These are phyloP conservation scores for Laothoe populi DNA, from an alignment of 2,888 invertebrate genomes.

Conservation along the genomic window DNA sequence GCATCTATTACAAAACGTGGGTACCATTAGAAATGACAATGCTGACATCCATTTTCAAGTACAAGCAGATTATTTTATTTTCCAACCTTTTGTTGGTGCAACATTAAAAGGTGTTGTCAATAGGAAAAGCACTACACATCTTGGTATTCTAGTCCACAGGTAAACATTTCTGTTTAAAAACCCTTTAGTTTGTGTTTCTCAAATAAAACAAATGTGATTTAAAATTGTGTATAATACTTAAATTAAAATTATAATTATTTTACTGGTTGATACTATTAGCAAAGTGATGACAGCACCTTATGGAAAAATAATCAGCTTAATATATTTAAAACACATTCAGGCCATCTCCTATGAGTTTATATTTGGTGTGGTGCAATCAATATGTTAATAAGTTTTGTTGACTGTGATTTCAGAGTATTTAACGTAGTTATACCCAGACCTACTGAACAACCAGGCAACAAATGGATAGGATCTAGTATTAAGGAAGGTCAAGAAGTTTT, in stretches of 20 bases:
- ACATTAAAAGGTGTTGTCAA: slow-evolving; percentile 87
- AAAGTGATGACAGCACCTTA: too few species aligned
- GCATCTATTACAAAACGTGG: slow-evolving; percentile 82
- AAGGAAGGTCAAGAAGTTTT: slow-evolving; percentile 85
- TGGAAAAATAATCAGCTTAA: too few species aligned
- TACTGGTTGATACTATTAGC: too few species aligned
- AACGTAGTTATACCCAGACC: slow-evolving; percentile 88
- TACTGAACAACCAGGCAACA: slow-evolving; percentile 72
- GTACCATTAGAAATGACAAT: slow-evolving; percentile 86
- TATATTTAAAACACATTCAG: too few species aligned
- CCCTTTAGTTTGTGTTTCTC: slow-evolving; percentile 6
- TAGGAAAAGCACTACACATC: slow-evolving; percentile 87
- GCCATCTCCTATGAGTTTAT: too few species aligned
- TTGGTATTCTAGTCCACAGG: slow-evolving; percentile 88
- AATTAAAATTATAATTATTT: too few species aligned
- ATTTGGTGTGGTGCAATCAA: too few species aligned
- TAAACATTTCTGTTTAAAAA: slow-evolving; percentile 39
- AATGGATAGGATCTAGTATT: slow-evolving; percentile 85
- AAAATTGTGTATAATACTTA: too few species aligned
- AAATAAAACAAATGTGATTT: too few species aligned
- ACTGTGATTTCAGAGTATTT: slow-evolving; percentile 79
- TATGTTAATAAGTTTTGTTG: neutral
- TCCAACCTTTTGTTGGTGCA: slow-evolving; percentile 85
- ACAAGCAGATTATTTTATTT: slow-evolving; percentile 88
- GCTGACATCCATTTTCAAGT: slow-evolving; percentile 87